phyloP scores from a whole-genome alignment of 2,113 vertebrate species.

The Lycaon pictus region DNA sequence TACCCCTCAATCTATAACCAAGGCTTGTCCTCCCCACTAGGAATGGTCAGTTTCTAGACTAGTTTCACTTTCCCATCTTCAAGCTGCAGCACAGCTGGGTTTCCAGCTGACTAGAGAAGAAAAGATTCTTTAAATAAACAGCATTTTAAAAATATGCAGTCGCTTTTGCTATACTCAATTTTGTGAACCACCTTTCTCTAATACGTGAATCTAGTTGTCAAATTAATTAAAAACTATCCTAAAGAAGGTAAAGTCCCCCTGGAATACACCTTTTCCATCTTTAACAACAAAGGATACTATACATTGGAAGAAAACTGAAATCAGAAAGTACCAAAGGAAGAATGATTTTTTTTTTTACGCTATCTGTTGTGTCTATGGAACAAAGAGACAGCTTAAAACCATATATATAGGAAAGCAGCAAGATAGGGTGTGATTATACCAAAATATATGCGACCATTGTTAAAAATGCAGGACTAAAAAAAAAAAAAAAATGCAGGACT shows the following conservation, averaged over 20 bases:
- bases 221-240: slow-evolving; percentile 53
- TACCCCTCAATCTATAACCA: slow-evolving; percentile 11
- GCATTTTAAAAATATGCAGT: slow-evolving; percentile 78
- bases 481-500: slow-evolving; percentile 7
- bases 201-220: slow-evolving; percentile 50
- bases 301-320: slow-evolving; percentile 42
- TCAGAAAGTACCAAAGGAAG: slow-evolving; percentile 42
- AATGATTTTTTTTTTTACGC: background rate
- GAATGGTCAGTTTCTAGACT: slow-evolving; percentile 75
- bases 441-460: slow-evolving; percentile 60
- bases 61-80: slow-evolving; percentile 79
- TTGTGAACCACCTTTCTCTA: slow-evolving; percentile 68
- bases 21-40: background rate
- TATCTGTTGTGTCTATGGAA: background rate
- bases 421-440: slow-evolving; percentile 74
- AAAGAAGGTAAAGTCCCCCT: background rate
- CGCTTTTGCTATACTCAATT: slow-evolving; percentile 66
- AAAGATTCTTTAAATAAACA: slow-evolving; percentile 82
- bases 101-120: slow-evolving; percentile 80
- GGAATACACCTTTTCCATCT: slow-evolving; percentile 35
- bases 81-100: slow-evolving; percentile 80
- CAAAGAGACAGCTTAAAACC: slow-evolving; percentile 67
- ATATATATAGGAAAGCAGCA: slow-evolving; percentile 73
- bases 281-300: slow-evolving; percentile 34
- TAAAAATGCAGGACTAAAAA: slow-evolving; percentile 22